Evolutionary conservation across 2,797 vertebrate species (phyloP).

Genomic region (Petrocephalus schoutedeni): DNA sequence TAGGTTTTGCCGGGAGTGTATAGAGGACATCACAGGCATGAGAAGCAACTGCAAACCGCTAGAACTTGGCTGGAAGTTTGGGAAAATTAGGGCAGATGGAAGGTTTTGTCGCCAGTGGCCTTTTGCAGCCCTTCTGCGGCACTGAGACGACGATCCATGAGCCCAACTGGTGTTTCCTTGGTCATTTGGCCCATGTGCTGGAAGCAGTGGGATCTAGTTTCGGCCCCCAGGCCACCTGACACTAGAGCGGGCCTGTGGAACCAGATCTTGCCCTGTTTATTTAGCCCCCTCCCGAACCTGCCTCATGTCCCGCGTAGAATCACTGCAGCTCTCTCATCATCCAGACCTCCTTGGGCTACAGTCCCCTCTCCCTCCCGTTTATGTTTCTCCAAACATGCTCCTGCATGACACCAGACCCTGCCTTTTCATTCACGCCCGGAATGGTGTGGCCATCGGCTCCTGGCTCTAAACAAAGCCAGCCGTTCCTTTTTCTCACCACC

Average conservation of each 20-base stretch:
- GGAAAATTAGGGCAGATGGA: neutral
- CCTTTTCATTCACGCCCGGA: neutral
- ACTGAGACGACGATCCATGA: neutral
- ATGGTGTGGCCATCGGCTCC: neutral
- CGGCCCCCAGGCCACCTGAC: neutral
- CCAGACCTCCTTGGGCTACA: neutral
- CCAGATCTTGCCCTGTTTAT: neutral
- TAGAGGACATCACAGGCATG: neutral
- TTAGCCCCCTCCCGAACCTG: neutral
- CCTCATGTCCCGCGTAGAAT: neutral
- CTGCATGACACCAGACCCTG: neutral
- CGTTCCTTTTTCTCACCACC: neutral
- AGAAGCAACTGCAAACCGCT: neutral
- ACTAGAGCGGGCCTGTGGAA: neutral
- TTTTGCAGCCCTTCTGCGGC: neutral
- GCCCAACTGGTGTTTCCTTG: neutral
- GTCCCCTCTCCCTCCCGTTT: neutral
- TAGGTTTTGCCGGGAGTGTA: neutral
- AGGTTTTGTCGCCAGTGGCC: neutral
- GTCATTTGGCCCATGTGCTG: slow-evolving; percentile 1
- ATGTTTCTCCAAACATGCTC: neutral
- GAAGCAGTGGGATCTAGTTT: neutral
- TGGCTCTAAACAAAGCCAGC: neutral
- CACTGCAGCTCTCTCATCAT: neutral
- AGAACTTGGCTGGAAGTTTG: neutral